These are phyloP conservation scores for Falco biarmicus DNA, from an alignment of 2,797 vertebrate genomes.

Conservation along the genomic window DNA sequence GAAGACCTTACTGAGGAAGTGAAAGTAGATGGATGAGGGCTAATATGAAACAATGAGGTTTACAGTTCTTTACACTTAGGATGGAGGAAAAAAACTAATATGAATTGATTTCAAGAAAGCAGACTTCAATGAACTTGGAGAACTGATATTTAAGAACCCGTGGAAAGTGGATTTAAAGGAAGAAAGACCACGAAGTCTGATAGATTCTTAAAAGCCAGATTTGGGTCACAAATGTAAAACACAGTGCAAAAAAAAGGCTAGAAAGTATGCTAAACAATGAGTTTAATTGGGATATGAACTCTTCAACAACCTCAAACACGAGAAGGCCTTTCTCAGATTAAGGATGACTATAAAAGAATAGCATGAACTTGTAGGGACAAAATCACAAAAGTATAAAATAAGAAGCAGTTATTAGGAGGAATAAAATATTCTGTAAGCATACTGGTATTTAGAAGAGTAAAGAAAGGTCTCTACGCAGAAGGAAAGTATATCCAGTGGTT, in stretches of 20 bases:
- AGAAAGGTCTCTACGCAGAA: background rate
- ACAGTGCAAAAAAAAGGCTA: background rate
- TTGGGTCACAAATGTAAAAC: background rate
- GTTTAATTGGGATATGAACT: background rate
- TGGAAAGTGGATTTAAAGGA: background rate
- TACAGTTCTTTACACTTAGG: background rate
- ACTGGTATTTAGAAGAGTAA: background rate
- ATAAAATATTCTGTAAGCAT: background rate
- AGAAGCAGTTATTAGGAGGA: background rate
- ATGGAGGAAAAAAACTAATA: background rate
- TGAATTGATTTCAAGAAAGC: background rate
- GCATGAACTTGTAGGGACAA: background rate
- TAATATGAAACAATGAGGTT: background rate
- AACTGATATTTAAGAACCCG: background rate
- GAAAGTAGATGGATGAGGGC: background rate
- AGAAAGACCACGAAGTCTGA: background rate
- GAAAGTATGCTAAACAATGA: background rate
- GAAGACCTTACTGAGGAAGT: background rate
- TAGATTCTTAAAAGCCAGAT: background rate
- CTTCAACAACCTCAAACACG: background rate
- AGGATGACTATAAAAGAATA: background rate
- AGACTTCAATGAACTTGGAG: background rate
- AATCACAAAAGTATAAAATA: background rate
- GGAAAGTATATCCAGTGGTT: background rate
- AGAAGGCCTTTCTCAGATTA: background rate